Conservation (phyloP, 2,797 vertebrate genomes). For the Heteromormyrus szaboi region DNA sequence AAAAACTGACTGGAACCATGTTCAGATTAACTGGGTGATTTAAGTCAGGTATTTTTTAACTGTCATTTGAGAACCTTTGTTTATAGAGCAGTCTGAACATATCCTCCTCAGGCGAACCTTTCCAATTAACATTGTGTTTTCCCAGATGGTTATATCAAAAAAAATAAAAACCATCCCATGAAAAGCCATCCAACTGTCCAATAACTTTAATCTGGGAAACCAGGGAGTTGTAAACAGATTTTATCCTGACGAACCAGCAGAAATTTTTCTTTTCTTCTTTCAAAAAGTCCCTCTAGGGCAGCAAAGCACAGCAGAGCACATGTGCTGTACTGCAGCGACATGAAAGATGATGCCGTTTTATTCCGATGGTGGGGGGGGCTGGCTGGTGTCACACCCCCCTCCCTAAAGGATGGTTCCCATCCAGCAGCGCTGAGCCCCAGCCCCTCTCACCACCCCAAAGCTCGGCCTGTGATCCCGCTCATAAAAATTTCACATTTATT, state of each 20-base stretch:
- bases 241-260: constrained; percentile 12
- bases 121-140: background rate
- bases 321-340: background rate
- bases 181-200: constrained; percentile 1
- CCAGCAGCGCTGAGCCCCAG: background rate
- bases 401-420: background rate
- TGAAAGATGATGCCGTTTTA: background rate
- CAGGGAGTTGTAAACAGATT: constrained; percentile 23
- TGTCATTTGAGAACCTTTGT: constrained; percentile 2
- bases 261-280: background rate
- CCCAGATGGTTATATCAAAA: background rate
- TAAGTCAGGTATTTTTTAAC: background rate
- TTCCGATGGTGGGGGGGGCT: background rate
- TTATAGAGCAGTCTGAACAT: background rate
- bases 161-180: background rate
- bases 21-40: background rate
- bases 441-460: background rate
- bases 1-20: background rate
- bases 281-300: constrained; percentile 10
- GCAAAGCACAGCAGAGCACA: background rate
- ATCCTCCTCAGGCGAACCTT: background rate
- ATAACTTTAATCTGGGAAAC: constrained; percentile 10
- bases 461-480: background rate
- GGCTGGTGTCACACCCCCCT: background rate
- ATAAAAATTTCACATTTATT: background rate